Evolutionary conservation across 1,140 invertebrate genomes (phyloP), one percentile per base, ranked within the genome.

Genomic region (Leptinotarsa texana): DNA sequence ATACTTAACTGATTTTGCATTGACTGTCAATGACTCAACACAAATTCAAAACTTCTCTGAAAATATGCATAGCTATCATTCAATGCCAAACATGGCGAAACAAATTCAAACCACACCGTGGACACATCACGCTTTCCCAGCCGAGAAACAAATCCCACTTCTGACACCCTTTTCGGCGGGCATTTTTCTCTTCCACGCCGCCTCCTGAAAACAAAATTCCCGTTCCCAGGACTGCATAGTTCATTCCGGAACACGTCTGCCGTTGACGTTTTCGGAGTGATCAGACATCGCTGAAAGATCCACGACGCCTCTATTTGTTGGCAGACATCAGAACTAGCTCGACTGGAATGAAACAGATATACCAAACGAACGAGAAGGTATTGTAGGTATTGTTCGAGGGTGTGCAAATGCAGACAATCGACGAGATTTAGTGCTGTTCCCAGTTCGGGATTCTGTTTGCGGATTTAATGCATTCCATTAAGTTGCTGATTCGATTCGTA

Each of bases 201-300:
- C 21, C 17, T 66, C 51, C 15, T 22, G 63, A 21, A 66, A 15
- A 24, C 27, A 15, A 66, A 66, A 66, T 66, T 63, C 22, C 17
- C 27, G 63, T 22, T n/a, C 3, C 15, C 27, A 66, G n/a, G 15
- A 33, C n/a, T 6, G 22, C 63, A 66, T 33, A 24, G 21, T 33
- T 66, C 63, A 66, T 33, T 66, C 24, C 13, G 13, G 21, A n/a
- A 66, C 21, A 18, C 24, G 63, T 66, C 63, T 66, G 63, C 63
- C 27, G 63, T 66, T 66, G 63, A 66, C 63, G 22, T 24, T 66
- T 66, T 22, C 27, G 22, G 63, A 66, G 27, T 66, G 63, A 66
- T 66, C 63, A 33, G 27, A 66, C 21, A 11, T 66, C 22, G 17
- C 17, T 22, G 21, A 66, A 66, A 66, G 63, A 66, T 24, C 22